phyloP scores from a whole-genome alignment of 2,797 vertebrate genomes.

The Monodelphis domestica region DNA sequence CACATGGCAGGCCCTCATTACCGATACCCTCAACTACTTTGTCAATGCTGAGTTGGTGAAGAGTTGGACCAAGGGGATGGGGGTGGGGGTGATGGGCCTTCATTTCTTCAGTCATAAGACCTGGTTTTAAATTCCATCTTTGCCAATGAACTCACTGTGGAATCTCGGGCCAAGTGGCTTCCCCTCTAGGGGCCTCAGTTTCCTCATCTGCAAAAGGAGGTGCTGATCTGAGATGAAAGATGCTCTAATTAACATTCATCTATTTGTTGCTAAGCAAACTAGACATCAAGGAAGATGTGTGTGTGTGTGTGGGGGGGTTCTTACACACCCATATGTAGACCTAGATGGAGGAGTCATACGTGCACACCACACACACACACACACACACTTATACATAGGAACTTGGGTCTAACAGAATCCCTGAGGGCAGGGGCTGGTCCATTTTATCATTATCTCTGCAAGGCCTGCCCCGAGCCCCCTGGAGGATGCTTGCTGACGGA shows the following conservation, averaged over 20 bases:
- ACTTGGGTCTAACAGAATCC: background rate
- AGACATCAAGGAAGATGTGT: background rate
- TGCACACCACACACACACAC: background rate
- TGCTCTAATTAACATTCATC: background rate
- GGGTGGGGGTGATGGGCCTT: background rate
- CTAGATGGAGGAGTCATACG: background rate
- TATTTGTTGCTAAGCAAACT: background rate
- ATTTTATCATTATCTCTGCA: background rate
- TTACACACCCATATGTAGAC: background rate
- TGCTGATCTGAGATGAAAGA: background rate
- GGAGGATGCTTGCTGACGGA: background rate
- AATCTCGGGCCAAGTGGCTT: background rate
- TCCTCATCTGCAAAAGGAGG: background rate
- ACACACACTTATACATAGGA: background rate
- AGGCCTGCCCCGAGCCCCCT: background rate
- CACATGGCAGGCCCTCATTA: background rate
- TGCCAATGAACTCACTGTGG: background rate
- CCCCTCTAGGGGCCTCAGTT: background rate
- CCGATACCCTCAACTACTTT: background rate
- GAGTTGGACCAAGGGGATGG: background rate
- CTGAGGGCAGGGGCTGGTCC: background rate
- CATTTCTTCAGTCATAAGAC: background rate
- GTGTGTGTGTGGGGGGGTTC: background rate
- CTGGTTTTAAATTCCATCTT: background rate
- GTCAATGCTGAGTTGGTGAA: background rate